Conservation (phyloP, 2,797 vertebrate species). For the Sebastes kiyomatsui region DNA sequence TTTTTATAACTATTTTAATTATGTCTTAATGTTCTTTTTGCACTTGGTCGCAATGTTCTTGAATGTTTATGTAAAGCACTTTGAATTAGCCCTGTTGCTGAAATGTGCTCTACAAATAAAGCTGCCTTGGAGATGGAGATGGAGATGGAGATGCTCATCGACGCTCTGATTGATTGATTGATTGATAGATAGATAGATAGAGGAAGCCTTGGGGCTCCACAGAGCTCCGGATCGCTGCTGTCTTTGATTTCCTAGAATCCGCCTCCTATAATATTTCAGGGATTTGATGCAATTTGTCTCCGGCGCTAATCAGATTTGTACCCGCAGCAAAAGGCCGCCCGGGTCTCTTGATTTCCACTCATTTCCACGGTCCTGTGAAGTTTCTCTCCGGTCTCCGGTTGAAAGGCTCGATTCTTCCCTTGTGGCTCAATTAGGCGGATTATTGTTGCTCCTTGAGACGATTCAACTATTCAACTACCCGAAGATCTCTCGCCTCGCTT, state of each 20-base stretch:
- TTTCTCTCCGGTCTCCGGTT: constrained; percentile 77
- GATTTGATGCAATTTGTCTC: constrained; percentile 84
- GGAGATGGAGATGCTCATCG: constrained; percentile 35
- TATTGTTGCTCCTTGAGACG: constrained; percentile 92
- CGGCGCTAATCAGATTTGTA: constrained; percentile 84
- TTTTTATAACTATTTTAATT: no score
- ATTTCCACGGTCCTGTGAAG: constrained; percentile 77
- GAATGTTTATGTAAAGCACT: no score
- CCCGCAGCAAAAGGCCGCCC: constrained; percentile 50
- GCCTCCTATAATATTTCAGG: constrained; percentile 69
- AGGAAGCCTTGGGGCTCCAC: constrained; percentile 61
- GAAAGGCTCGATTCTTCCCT: constrained; percentile 86
- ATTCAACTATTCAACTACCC: constrained; percentile 84
- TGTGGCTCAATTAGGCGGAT: constrained; percentile 97
- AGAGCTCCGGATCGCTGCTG: constrained; percentile 32
- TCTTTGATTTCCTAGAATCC: constrained; percentile 77
- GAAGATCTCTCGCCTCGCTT: constrained; percentile 61
- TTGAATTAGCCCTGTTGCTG: no score
- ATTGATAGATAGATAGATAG: no score
- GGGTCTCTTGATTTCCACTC: constrained; percentile 67
- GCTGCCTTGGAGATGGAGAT: no score
- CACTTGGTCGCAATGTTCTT: no score
- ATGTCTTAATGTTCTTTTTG: no score
- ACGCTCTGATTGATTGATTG: constrained; percentile 48
- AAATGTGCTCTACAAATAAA: no score